Conservation (phyloP, 2,113 vertebrate genomes). For the Megaptera novaeangliae region DNA sequence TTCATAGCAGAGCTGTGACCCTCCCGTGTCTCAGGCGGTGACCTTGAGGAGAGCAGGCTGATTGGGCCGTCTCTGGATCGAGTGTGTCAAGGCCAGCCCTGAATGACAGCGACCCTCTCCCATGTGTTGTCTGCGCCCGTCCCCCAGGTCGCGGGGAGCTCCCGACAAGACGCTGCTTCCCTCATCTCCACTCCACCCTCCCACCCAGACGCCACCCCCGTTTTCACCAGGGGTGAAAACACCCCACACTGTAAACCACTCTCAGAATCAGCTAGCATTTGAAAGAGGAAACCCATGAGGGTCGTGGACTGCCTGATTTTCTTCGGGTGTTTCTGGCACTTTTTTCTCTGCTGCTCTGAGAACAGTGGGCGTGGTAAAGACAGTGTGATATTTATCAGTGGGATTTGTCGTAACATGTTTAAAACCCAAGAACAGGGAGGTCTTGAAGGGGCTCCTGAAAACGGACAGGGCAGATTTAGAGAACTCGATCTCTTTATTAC, state of each 20-base stretch:
- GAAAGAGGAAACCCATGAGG: neutral
- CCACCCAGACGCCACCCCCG: neutral
- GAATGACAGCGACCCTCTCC: neutral
- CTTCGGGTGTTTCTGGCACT: neutral
- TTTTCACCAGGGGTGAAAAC: neutral
- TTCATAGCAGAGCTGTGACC: neutral
- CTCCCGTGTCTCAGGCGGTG: neutral
- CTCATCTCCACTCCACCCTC: neutral
- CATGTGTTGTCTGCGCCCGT: neutral
- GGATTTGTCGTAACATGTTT: neutral
- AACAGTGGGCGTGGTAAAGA: neutral
- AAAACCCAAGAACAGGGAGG: neutral
- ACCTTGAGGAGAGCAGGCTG: neutral
- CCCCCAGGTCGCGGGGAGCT: neutral
- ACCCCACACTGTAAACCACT: neutral
- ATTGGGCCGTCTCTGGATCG: neutral
- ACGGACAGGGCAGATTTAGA: neutral
- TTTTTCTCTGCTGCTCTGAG: neutral
- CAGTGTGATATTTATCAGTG: neutral
- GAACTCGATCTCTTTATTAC: neutral
- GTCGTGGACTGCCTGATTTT: neutral
- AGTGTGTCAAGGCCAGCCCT: neutral
- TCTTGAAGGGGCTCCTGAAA: neutral
- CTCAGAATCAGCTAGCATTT: neutral
- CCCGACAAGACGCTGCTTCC: neutral